phyloP scores from a whole-genome alignment of 2,113 vertebrate species.

The Lophura nycthemera region DNA sequence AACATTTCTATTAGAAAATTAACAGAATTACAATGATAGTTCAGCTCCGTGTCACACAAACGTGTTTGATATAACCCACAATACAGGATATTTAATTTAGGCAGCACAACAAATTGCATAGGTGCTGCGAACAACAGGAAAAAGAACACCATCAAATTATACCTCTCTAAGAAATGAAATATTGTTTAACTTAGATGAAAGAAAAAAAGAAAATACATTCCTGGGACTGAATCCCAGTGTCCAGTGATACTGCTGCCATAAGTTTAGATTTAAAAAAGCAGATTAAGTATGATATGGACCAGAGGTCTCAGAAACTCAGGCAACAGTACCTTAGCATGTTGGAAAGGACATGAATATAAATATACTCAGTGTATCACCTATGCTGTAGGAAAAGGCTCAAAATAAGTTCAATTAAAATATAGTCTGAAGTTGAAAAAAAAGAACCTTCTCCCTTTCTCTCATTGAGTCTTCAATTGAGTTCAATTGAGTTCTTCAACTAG shows the following conservation, averaged over 20 bases:
- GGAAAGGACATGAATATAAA: not conserved
- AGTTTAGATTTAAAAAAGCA: not conserved
- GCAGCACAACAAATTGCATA: slow-evolving; percentile 1
- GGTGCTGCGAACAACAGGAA: slow-evolving; percentile 25
- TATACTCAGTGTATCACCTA: not conserved
- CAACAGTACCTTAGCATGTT: not conserved
- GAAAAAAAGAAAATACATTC: not conserved
- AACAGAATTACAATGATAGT: slow-evolving; percentile 31
- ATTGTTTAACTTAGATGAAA: not conserved
- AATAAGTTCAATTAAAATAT: not conserved
- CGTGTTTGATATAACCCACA: slow-evolving; percentile 57
- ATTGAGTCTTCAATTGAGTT: not conserved
- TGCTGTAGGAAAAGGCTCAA: not conserved
- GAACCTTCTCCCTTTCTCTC: not conserved
- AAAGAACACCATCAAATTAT: not conserved
- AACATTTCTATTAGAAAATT: slow-evolving; percentile 69
- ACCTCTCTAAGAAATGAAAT: not conserved
- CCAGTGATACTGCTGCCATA: not conserved
- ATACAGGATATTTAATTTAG: slow-evolving; percentile 61
- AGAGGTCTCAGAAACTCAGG: not conserved
- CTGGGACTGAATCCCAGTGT: not conserved
- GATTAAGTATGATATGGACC: not conserved
- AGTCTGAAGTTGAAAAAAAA: not conserved
- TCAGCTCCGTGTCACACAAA: slow-evolving; percentile 13
- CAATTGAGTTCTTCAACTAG: too few species aligned